Base-by-base conservation (phyloP, 2,113 vertebrate genomes). In the Rhodinocichla rosea region DNA sequence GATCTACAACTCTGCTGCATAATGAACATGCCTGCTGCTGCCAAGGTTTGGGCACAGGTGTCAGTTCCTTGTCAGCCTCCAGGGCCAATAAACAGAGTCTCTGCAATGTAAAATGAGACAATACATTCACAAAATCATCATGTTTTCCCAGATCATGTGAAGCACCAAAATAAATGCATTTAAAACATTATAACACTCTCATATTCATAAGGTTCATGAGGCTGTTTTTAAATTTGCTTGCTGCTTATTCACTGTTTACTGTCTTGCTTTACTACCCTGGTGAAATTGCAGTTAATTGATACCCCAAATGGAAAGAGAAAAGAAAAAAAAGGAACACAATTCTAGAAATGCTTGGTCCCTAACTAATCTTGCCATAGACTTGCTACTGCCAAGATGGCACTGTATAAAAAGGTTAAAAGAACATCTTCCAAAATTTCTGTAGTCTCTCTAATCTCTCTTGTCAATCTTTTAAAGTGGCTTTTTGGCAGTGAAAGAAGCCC, bases 231-330 rank as follows among this genome's bases (percentile, higher is more conserved):
- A 98, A 97, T 97, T 97, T 95, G 85, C 67, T 96, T 47, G 33
- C 62, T 96, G 95, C 45, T 97, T 98, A 96, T 98, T 97, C 97
- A 97, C 95, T 97, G 90, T 95, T 96, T 96, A 80, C 89, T 96
- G 75, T 87, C 60, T 77, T 96, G 57, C 75, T 95, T 97, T 97
- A 96, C 83, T 88, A 78, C 75, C 75, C 18, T 93, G 67, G 52
- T 95, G 76, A 96, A 97, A 97, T 69, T 89, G 57, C 75, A 96
- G 28, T 91, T 96, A 95, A 96, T 88, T 95, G 85, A 74, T 82
- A 94, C 40, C 63, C 49, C 30, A 92, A 94, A 97, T 13, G 5
- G 56, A 91, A 93, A 90, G 18, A 75, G 65, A 83, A 84, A 85
- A 73, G 11, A 55, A 39, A 10, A 28, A 39, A 70, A 83, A 23